Evolutionary conservation across 1,140 invertebrate species (phyloP).

Genomic region (Pissodes strobi): DNA sequence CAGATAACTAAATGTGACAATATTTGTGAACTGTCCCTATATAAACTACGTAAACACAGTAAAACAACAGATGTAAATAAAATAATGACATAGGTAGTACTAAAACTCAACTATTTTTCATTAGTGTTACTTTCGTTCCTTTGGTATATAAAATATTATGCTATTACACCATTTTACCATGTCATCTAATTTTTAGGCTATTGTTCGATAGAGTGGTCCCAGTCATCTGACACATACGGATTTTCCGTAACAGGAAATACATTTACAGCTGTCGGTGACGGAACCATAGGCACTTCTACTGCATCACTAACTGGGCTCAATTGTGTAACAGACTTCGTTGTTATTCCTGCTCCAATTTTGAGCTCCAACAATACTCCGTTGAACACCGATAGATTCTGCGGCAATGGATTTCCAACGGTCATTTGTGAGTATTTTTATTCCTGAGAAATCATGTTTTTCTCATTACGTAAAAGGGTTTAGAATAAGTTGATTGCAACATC

Average conservation of each 20-base stretch:
- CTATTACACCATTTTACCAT: background rate
- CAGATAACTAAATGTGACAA: too few species aligned
- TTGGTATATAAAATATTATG: background rate
- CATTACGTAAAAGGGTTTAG: background rate
- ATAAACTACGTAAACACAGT: too few species aligned
- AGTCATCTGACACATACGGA: conserved; percentile 62
- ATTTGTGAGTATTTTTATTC: conserved; percentile 61
- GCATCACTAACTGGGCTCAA: conserved; percentile 60
- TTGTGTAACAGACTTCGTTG: conserved; percentile 74
- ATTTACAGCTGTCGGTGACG: conserved; percentile 49
- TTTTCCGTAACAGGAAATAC: conserved; percentile 72
- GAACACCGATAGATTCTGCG: conserved; percentile 73
- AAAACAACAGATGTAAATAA: too few species aligned
- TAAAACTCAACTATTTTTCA: background rate
- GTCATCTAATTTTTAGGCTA: conserved; percentile 61
- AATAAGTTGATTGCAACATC: background rate
- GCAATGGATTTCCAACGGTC: conserved; percentile 68
- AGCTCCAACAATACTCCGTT: conserved; percentile 43
- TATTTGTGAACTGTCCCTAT: too few species aligned
- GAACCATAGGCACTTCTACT: conserved; percentile 61
- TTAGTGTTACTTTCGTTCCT: background rate
- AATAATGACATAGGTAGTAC: too few species aligned
- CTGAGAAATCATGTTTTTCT: background rate
- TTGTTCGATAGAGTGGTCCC: conserved; percentile 68
- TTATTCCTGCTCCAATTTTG: conserved; percentile 68